Conservation (phyloP, 2,113 vertebrate species). For the Bothrops jararaca region DNA sequence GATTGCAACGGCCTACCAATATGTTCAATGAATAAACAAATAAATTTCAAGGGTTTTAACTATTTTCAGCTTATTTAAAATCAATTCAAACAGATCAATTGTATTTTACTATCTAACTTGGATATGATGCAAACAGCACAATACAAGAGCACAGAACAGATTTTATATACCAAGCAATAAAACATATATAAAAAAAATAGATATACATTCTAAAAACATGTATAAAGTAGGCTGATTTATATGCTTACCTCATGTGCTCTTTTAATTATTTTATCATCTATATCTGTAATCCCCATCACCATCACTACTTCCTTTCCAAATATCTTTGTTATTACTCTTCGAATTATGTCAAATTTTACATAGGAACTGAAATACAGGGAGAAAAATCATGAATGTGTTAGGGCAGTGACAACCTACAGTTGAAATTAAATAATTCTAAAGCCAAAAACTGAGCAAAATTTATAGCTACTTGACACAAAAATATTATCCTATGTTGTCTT, state of each 20-base stretch:
- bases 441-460: not conserved
- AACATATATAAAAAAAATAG: not conserved
- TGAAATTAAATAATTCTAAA: not conserved
- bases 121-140: not conserved
- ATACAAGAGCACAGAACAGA: not conserved
- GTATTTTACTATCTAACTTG: not conserved
- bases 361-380: constrained; percentile 81
- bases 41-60: not conserved
- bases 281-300: constrained; percentile 94
- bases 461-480: not conserved
- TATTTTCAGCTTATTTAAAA: not conserved
- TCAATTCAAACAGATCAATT: not conserved
- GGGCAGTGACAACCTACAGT: not conserved
- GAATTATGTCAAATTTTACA: constrained; percentile 91
- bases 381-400: not conserved
- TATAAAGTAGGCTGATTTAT: not conserved
- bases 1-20: not conserved
- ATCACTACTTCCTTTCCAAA: constrained; percentile 87
- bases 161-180: not conserved
- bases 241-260: constrained; percentile 80
- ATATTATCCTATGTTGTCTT: not conserved
- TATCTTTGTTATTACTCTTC: constrained; percentile 81
- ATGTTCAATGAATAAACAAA: not conserved
- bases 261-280: constrained; percentile 93
- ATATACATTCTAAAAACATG: not conserved